Evolutionary conservation across 2,888 invertebrate genomes (phyloP), one percentile per base, ranked within the genome.

Genomic region (Caenorhabditis zanzibari): DNA sequence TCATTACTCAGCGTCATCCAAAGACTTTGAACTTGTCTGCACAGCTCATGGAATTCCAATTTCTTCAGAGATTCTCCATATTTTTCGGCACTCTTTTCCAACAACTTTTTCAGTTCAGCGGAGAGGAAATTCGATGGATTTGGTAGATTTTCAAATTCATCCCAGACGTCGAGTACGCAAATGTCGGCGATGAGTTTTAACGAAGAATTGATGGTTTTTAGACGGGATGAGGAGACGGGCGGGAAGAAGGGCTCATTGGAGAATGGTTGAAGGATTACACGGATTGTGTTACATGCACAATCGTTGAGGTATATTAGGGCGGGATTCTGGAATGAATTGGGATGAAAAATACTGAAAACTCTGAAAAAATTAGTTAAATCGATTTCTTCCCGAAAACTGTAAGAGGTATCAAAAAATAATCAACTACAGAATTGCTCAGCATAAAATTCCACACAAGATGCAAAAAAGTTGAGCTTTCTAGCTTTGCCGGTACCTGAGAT

Each of bases 161-260:
- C 86, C 86, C 86, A 86, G 10, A 86, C 72, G 14, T 75, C 66
- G 2, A 86, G 58, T 10, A 86, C 81, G 35, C 86, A 86, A 47
- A 86, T 82, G 19, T 86, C 86, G 14, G 83, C 69, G 28, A 86
- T 63, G 0, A 81, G 71, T 79, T 85, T 86, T 32, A 86, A 72
- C 4, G 82, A 68, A 7, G 68, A 28, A 28, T 86, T 86, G 63
- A 86, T 76, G 9, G 81, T 64, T 81, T 86, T 86, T 14, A 86
- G 68, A 1, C 74, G 64, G 1, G 64, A 66, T 6, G 41, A 59
- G 3, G 82, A 82, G 24, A 82, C 69, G 28, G 82, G 82, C 26
- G 82, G 82, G 61, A 82, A 82, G 44, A 82, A 74, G n/a, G 59
- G 63, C 19, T 82, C 82, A 1, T 32, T 35, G 10, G 77, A 63